Evolutionary conservation across 2,113 vertebrate genomes (phyloP), one percentile per base, ranked within the genome.

Genomic region (Monarcha castaneiventris): DNA sequence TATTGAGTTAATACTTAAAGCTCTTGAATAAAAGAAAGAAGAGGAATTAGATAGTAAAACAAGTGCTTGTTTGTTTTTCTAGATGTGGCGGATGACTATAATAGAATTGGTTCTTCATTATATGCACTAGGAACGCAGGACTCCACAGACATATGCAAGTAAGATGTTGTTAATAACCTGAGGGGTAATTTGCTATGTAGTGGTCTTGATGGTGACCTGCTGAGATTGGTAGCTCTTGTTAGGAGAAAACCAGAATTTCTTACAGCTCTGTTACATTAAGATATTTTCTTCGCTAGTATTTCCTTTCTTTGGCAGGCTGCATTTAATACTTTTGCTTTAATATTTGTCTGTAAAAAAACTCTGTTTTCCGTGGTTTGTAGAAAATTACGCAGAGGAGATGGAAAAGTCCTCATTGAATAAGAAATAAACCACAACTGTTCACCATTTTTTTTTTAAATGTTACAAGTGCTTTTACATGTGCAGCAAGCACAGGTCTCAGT

Each of bases 101-200:
- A 99, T 98, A 99, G 99, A 98, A 99, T 99, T 97, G 99, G 99
- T 81, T 99, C 99, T 91, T 99, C 99, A 26, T 97, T 99, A 64
- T 99, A 99, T 97, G 97, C 98, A 32, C 97, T 99, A 97, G 99
- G 99, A 97, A 99, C 99, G 2, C 99, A 99, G 97, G 99, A 99
- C 97, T 99, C 99, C 92, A 99, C 99, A 74, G 99, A 99, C 93
- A 98, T 99, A 97, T 99, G 99, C 99, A 99, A 99, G 99, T 99
- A 99, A 96, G 99, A 94, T 75, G 89, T 19, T 80, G 37, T 69
- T 87, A 79, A 79, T 52, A 71, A 80, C n/a, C 84, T 59, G 11
- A 0, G 3, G 44, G n/a, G 22, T 8, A 66, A 35, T 92, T 55
- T 89, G 55, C n/a, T 54, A 27, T 44, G n/a, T 76, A 88, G 29